Conservation (phyloP, 2,888 invertebrate genomes). For the Dryobotodes eremita region DNA sequence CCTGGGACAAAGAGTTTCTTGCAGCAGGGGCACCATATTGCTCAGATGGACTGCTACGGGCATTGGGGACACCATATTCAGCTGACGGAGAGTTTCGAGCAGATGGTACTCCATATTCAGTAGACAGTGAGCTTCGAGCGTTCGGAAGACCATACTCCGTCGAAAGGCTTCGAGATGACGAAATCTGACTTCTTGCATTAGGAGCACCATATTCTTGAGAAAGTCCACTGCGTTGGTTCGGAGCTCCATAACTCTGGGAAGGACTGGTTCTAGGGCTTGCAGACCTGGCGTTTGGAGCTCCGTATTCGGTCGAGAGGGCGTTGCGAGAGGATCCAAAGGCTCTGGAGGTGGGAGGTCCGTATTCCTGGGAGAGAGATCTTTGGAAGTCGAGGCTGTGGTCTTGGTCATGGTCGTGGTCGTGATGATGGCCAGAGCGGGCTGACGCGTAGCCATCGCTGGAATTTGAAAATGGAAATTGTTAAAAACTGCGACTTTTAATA, state of each 20-base stretch:
- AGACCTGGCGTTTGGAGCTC: slow-evolving; percentile 65
- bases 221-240: slow-evolving; percentile 51
- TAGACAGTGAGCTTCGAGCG: slow-evolving; percentile 68
- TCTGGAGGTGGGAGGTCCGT: slow-evolving; percentile 69
- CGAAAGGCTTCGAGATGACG: slow-evolving; percentile 61
- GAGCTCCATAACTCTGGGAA: slow-evolving; percentile 65
- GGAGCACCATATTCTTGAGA: slow-evolving; percentile 75
- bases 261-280: slow-evolving; percentile 38
- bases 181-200: slow-evolving; percentile 54
- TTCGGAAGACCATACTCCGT: slow-evolving; percentile 73
- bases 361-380: slow-evolving; percentile 73
- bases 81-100: slow-evolving; percentile 31
- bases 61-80: slow-evolving; percentile 58
- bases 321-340: slow-evolving; percentile 68
- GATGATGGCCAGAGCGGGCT: slow-evolving; percentile 72
- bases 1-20: slow-evolving; percentile 54
- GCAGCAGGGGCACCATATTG: slow-evolving; percentile 50
- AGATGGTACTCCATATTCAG: slow-evolving; percentile 53
- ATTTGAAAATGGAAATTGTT: slow-evolving; percentile 31
- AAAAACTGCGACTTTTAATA: background rate
- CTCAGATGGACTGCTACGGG: slow-evolving; percentile 44
- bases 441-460: slow-evolving; percentile 81
- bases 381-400: slow-evolving; percentile 65
- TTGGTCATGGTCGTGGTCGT: slow-evolving; percentile 56
- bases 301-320: slow-evolving; percentile 72